Conservation (phyloP, 2,888 invertebrate species). For the Harpagoxenus sublaevis region DNA sequence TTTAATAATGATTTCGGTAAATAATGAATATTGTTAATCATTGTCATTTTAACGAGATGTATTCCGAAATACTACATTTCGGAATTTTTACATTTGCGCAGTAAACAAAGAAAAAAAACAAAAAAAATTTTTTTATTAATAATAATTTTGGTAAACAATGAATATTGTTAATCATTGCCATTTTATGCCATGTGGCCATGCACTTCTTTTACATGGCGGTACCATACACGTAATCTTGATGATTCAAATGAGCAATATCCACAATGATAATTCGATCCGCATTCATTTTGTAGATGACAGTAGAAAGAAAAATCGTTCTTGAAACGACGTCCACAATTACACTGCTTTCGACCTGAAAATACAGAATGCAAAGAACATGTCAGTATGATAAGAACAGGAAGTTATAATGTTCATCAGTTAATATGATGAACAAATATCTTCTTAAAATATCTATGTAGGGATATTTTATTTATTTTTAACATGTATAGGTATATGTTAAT, state of each 20-base stretch:
- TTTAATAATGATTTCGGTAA: background rate
- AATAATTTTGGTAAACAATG: background rate
- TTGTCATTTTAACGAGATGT: too few relatives aligned
- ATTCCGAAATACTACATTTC: background rate
- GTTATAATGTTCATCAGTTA: background rate
- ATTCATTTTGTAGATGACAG: constrained; percentile 88
- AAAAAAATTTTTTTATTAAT: background rate
- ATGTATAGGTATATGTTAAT: background rate
- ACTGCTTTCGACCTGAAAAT: constrained; percentile 74
- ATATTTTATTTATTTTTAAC: background rate
- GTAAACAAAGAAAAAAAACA: background rate
- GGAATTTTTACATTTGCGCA: background rate
- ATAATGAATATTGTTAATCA: background rate
- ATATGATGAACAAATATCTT: background rate
- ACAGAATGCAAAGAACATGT: constrained; percentile 59
- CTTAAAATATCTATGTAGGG: background rate
- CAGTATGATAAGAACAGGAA: constrained; percentile 62
- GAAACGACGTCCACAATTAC: constrained; percentile 75
- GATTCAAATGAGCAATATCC: background rate
- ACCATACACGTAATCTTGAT: background rate
- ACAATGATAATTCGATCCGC: background rate
- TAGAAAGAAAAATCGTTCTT: constrained; percentile 71
- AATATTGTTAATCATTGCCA: background rate
- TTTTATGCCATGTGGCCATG: background rate
- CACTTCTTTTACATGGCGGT: background rate